Conservation (phyloP, 2,888 invertebrate species). For the Drosophila rellima region DNA sequence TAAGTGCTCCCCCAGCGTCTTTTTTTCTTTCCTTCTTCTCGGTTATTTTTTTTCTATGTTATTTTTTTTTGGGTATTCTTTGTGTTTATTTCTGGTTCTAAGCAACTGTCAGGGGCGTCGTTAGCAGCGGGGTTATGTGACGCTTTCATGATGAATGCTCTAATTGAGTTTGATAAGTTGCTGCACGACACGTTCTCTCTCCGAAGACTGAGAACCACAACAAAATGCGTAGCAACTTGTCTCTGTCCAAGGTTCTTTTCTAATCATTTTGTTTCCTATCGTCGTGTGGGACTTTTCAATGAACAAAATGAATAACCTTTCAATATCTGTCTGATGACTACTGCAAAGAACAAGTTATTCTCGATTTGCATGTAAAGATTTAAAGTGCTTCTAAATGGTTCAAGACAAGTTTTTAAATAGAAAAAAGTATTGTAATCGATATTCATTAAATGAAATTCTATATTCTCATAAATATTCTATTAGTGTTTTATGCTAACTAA, state of each 20-base stretch:
- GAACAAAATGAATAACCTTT: slow-evolving; percentile 31
- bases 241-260: slow-evolving; percentile 48
- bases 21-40: slow-evolving; percentile 27
- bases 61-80: slow-evolving; percentile 15
- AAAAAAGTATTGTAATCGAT: not conserved
- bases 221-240: slow-evolving; percentile 25
- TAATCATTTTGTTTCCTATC: slow-evolving; percentile 55
- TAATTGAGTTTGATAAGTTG: slow-evolving; percentile 66
- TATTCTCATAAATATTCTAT: too few relatives aligned
- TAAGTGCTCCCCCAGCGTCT: slow-evolving; percentile 35
- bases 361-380: slow-evolving; percentile 14
- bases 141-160: slow-evolving; percentile 50
- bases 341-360: slow-evolving; percentile 17
- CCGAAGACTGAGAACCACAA: slow-evolving; percentile 8
- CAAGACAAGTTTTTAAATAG: not conserved
- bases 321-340: slow-evolving; percentile 12
- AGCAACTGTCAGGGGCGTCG: slow-evolving; percentile 44
- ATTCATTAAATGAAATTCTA: too few relatives aligned
- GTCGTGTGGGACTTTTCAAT: slow-evolving; percentile 40
- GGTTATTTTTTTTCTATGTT: slow-evolving; percentile 7
- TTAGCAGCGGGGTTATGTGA: slow-evolving; percentile 29
- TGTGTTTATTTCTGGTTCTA: slow-evolving; percentile 60
- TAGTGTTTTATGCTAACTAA: too few relatives aligned
- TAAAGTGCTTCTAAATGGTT: not conserved
- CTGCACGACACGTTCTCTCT: slow-evolving; percentile 5